These are phyloP conservation scores for Campoletis sonorensis DNA, from an alignment of 1,140 invertebrate species.

Conservation along the genomic window DNA sequence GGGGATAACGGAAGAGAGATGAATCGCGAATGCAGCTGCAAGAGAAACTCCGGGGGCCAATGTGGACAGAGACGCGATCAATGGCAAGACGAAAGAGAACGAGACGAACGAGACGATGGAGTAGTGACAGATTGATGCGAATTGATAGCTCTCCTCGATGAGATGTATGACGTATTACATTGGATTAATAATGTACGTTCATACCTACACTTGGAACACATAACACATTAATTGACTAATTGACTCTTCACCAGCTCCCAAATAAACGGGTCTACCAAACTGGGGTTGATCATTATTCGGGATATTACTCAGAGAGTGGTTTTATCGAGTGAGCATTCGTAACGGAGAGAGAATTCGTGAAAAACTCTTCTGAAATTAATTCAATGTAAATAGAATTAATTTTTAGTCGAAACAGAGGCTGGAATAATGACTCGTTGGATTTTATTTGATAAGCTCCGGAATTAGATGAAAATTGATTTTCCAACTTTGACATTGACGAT, in stretches of 20 bases:
- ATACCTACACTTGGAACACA: neutral
- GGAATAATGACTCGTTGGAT: too few relatives aligned
- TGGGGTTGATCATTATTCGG: too few relatives aligned
- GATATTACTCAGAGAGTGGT: too few relatives aligned
- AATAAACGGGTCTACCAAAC: too few relatives aligned
- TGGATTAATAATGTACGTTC: neutral
- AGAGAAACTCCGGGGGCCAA: slow-evolving; percentile 14
- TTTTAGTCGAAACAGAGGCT: too few relatives aligned
- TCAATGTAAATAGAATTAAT: too few relatives aligned
- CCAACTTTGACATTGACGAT: too few relatives aligned
- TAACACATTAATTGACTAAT: neutral
- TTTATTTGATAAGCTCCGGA: too few relatives aligned
- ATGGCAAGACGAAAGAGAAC: slow-evolving; percentile 4
- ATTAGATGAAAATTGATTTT: too few relatives aligned
- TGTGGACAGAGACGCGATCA: slow-evolving; percentile 31
- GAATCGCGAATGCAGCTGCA: slow-evolving; percentile 7
- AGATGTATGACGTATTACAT: neutral
- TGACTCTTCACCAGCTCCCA: neutral
- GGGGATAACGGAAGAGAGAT: slow-evolving; percentile 27
- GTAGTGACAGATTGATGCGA: slow-evolving; percentile 31
- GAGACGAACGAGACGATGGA: neutral
- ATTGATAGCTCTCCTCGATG: slow-evolving; percentile 16
- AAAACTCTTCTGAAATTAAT: too few relatives aligned
- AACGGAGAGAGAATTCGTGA: too few relatives aligned
- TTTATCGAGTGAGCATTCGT: too few relatives aligned